A percentile compares a stretch with the other conserved stretches of the same genome.
Conservation (phyloP, 2,113 vertebrate genomes). For the Polypterus senegalus region DNA sequence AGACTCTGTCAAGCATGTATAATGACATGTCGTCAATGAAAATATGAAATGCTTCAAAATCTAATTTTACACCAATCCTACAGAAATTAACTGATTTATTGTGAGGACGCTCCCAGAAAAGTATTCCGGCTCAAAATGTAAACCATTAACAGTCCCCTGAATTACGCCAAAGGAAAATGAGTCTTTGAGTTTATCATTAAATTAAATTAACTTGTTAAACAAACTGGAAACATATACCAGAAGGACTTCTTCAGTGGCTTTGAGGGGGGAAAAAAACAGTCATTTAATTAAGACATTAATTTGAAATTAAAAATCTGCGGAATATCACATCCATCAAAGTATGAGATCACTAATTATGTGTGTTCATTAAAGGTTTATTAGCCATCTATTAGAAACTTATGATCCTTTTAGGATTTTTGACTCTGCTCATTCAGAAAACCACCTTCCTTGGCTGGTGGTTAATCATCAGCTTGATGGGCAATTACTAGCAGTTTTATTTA, state of each 20-base stretch:
- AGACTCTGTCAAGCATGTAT: too few relatives aligned
- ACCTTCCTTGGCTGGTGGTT: conserved; percentile 8
- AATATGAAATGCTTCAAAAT: too few relatives aligned
- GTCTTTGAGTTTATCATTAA: background rate
- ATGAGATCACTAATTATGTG: conserved; percentile 13
- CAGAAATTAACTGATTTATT: too few relatives aligned
- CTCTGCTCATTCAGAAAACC: conserved; percentile 13
- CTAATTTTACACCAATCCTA: too few relatives aligned
- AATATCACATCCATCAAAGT: conserved; percentile 14
- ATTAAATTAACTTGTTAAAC: conserved; percentile 6
- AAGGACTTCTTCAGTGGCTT: conserved; percentile 4
- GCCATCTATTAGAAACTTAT: conserved; percentile 8
- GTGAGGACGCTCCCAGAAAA: too few relatives aligned
- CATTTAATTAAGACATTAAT: conserved; percentile 12
- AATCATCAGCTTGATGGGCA: conserved; percentile 11
- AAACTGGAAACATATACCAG: background rate
- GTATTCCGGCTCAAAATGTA: too few relatives aligned
- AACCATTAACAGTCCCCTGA: too few relatives aligned
- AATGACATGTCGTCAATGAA: too few relatives aligned
- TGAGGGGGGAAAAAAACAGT: background rate
- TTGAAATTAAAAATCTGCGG: conserved; percentile 10
- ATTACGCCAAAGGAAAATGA: too few relatives aligned
- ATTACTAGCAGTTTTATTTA: conserved; percentile 6
- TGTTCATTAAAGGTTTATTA: conserved; percentile 15
- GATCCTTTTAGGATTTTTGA: conserved; percentile 13